Evolutionary conservation across 2,888 invertebrate species (phyloP).

Genomic region (Tuta absoluta): DNA sequence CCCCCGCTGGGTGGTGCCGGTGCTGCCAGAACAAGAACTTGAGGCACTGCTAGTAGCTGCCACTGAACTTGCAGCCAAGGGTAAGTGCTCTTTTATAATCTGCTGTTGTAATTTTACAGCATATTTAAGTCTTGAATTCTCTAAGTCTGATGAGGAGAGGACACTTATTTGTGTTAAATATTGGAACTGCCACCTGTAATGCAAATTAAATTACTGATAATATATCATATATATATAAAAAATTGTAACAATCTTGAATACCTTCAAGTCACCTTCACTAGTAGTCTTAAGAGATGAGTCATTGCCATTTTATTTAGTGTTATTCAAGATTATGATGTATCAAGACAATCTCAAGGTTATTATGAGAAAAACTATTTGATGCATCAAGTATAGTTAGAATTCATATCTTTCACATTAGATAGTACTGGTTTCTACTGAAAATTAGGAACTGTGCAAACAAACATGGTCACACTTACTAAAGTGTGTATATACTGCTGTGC

Average conservation of each 20-base stretch:
- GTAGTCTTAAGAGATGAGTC: slow-evolving; percentile 5
- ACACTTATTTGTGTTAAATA: too few species aligned
- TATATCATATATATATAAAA: neutral
- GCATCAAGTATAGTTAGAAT: neutral
- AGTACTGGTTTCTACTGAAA: too few species aligned
- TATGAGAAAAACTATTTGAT: neutral
- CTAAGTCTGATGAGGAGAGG: neutral
- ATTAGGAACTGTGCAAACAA: too few species aligned
- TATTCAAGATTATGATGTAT: slow-evolving; percentile 22
- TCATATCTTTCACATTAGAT: neutral
- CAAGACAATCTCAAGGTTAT: slow-evolving; percentile 17
- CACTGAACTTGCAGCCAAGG: slow-evolving; percentile 92
- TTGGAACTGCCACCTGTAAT: too few species aligned
- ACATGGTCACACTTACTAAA: too few species aligned
- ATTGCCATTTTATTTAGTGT: slow-evolving; percentile 12
- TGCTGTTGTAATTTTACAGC: neutral
- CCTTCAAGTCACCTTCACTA: slow-evolving; percentile 12
- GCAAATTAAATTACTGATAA: too few species aligned
- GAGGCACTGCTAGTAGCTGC: slow-evolving; percentile 94
- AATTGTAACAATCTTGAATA: slow-evolving; percentile 10
- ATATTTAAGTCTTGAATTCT: too few species aligned
- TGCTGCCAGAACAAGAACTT: slow-evolving; percentile 96
- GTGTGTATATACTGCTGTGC: too few species aligned
- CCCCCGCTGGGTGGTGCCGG: slow-evolving; percentile 98
- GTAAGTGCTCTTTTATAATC: slow-evolving; percentile 63